Conservation (phyloP, 2,113 vertebrate species). For the Rhabdornis inornatus region DNA sequence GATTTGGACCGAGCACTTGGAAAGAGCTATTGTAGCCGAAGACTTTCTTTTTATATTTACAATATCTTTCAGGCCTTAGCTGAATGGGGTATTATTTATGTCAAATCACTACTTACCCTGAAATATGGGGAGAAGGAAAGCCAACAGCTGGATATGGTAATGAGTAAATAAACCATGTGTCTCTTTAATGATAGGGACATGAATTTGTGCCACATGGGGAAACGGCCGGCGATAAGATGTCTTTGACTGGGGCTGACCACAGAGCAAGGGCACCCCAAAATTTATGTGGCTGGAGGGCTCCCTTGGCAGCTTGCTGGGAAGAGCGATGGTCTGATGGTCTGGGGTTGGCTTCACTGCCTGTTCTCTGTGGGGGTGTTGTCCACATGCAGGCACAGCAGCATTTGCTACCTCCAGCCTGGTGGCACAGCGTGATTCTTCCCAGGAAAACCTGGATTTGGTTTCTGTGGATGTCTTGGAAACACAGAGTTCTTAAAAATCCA, state of each 20-base stretch:
- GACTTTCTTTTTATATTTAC: slow-evolving; percentile 53
- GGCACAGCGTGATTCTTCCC: not conserved
- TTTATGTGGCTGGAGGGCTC: slow-evolving; percentile 40
- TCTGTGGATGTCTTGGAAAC: not conserved
- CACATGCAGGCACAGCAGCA: not conserved
- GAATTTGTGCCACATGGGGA: slow-evolving; percentile 53
- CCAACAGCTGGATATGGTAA: slow-evolving; percentile 72
- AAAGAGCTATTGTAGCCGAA: slow-evolving; percentile 33
- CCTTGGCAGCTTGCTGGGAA: slow-evolving; percentile 44
- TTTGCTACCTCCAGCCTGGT: not conserved
- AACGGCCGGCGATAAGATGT: not conserved
- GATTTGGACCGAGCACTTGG: slow-evolving; percentile 2
- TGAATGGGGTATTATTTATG: slow-evolving; percentile 68
- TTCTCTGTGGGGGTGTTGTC: not conserved
- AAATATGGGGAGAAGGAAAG: slow-evolving; percentile 68
- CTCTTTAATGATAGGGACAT: slow-evolving; percentile 62
- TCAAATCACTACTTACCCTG: slow-evolving; percentile 59
- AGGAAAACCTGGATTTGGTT: not conserved
- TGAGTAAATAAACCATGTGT: slow-evolving; percentile 71
- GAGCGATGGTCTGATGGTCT: not conserved
- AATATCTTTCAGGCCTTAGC: slow-evolving; percentile 44
- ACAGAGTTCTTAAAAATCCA: not conserved
- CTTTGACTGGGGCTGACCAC: slow-evolving; percentile 34
- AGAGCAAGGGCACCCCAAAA: slow-evolving; percentile 61
- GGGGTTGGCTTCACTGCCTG: not conserved